Conservation (phyloP, 2,797 vertebrate species). For the Xenentodon cancila region DNA sequence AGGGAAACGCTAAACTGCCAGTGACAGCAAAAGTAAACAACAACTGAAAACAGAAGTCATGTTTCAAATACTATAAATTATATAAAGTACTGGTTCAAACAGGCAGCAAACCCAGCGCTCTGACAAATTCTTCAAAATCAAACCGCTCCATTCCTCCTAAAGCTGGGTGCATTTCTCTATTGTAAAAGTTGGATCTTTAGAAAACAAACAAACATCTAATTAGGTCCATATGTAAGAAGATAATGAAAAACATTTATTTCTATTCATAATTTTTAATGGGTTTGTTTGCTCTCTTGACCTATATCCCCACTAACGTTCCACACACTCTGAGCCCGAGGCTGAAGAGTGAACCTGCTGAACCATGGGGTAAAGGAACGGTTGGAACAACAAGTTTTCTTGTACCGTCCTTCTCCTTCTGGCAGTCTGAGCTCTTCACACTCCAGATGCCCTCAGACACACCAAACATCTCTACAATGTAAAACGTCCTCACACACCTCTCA, state of each 20-base stretch:
- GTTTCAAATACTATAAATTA: too few relatives aligned
- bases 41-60: too few relatives aligned
- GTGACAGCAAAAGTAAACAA: too few relatives aligned
- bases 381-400: conserved; percentile 47
- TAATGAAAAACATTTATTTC: neutral
- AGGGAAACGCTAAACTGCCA: too few relatives aligned
- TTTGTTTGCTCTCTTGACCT: conserved; percentile 41
- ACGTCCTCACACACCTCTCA: conserved; percentile 37
- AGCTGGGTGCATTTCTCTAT: too few relatives aligned
- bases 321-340: conserved; percentile 32
- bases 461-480: conserved; percentile 32
- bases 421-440: conserved; percentile 56
- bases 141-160: too few relatives aligned
- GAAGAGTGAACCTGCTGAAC: conserved; percentile 59
- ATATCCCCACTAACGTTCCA: neutral
- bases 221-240: neutral
- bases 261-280: neutral
- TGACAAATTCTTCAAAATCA: too few relatives aligned
- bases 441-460: conserved; percentile 66
- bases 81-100: too few relatives aligned
- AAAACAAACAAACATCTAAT: neutral
- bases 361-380: conserved; percentile 18
- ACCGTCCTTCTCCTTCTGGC: conserved; percentile 47
- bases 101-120: too few relatives aligned
- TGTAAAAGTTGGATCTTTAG: too few relatives aligned